Base-by-base conservation (phyloP, 2,113 vertebrate species). In the Myiagra hebetior region DNA sequence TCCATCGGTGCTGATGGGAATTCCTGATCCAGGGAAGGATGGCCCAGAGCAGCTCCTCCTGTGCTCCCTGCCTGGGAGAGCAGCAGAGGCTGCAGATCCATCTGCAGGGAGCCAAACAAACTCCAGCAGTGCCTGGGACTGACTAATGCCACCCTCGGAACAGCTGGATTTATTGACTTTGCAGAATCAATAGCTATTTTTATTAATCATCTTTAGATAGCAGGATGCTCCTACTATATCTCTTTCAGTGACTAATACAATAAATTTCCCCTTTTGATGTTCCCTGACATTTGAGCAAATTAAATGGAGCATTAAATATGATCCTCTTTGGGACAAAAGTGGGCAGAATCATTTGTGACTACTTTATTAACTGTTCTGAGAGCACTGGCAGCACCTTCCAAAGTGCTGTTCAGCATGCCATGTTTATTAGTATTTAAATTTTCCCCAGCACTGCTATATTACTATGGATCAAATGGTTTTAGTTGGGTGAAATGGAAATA, bases 281-380 rank as follows among this genome's bases (percentile, higher is more conserved):
- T 98, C 95, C 92, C 96, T 98, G 97, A 98, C 98, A 98, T 98
- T 98, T 98, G 95, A 97, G 92, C 81, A 98, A 98, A 98, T 98
- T 98, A 98, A 98, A 98, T 97, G 97, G 94, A 98, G 95, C 96
- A 97, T 98, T 98, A 98, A 97, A 97, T 97, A 95, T 96, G 94
- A 98, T 98, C 94, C 91, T 98, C 93, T 97, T 97, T 89, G 97
- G 96, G 93, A 96, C 87, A 95, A 95, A 97, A 97, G 83, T 96
- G 94, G 96, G 94, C 93, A 97, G 93, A 95, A 96, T 97, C 90
- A 77, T 97, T 97, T 97, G 95, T 97, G 96, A 98, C 94, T 97
- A 95, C 97, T 98, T 97, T 97, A 98, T 98, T 98, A 97, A 97
- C 97, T 97, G 97, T 77, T 93, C 22, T 73, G 85, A 93, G 94